Percentiles rank a stretch among this genome's conserved stretches.
phyloP scores from a whole-genome alignment of 2,113 vertebrate species.

The Mola mola region DNA sequence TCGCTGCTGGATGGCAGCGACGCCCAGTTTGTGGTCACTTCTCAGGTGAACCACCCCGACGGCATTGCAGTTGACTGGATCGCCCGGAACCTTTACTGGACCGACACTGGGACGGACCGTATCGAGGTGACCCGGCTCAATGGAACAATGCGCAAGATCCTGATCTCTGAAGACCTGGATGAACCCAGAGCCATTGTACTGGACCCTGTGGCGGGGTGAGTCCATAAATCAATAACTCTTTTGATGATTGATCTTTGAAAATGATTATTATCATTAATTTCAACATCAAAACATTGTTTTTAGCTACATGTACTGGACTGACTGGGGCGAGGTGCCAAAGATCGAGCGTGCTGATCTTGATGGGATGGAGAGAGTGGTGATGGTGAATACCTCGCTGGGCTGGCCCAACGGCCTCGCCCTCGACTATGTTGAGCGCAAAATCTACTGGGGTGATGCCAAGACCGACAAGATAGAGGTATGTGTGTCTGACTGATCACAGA shows the following conservation, averaged over 20 bases:
- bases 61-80: conserved; percentile 98
- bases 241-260: too few species aligned
- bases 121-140: conserved; percentile 97
- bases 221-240: too few species aligned
- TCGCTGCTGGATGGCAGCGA: conserved; percentile 88
- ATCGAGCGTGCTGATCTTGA: conserved; percentile 95
- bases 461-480: conserved; percentile 87
- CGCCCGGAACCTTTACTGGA: conserved; percentile 97
- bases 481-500: too few species aligned
- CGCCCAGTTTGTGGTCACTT: conserved; percentile 90
- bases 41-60: conserved; percentile 94
- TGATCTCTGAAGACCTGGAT: conserved; percentile 95
- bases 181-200: conserved; percentile 95
- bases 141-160: conserved; percentile 96
- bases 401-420: conserved; percentile 97
- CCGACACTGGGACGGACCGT: conserved; percentile 95
- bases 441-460: conserved; percentile 99
- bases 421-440: conserved; percentile 90
- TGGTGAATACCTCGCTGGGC: conserved; percentile 95
- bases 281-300: too few species aligned
- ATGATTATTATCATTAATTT: too few species aligned
- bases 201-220: conserved; percentile 92
- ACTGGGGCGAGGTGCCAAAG: conserved; percentile 97
- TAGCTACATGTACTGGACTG: conserved; percentile 99
- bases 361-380: conserved; percentile 89